Conservation (phyloP, 2,113 vertebrate species). For the Andinoacara biseriatus region DNA sequence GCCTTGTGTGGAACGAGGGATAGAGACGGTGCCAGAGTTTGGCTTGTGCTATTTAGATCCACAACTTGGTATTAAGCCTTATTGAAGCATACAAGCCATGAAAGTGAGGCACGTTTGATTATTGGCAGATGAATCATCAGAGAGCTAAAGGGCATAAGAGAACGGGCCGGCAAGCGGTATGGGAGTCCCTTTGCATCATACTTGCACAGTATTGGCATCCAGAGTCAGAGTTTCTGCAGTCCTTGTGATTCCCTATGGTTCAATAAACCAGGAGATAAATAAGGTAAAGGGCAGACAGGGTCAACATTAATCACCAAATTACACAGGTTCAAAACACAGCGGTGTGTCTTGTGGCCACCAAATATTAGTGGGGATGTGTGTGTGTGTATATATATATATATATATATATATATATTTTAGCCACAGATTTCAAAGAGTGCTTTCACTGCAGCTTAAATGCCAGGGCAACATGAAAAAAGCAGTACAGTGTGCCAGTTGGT, state of each 20-base stretch:
- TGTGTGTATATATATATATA: background rate
- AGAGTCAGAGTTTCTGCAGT: constrained; percentile 45
- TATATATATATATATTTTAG: constrained; percentile 2
- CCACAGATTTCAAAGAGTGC: constrained; percentile 69
- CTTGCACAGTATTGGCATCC: constrained; percentile 12
- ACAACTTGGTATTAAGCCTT: constrained; percentile 68
- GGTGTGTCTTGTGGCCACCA: constrained; percentile 34
- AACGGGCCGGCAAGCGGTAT: constrained; percentile 2
- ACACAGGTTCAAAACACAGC: constrained; percentile 63
- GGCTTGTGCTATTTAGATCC: constrained; percentile 69
- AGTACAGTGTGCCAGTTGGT: constrained; percentile 71
- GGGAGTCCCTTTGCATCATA: constrained; percentile 48
- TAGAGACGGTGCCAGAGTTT: constrained; percentile 42
- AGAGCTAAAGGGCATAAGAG: constrained; percentile 44
- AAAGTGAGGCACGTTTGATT: constrained; percentile 56
- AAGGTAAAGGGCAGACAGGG: constrained; percentile 47
- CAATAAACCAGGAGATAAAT: constrained; percentile 67
- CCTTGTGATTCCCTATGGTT: constrained; percentile 48
- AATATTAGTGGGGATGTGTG: constrained; percentile 45
- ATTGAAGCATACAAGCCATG: constrained; percentile 60
- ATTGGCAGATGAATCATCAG: constrained; percentile 67
- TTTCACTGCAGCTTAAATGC: constrained; percentile 68
- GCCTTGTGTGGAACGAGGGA: constrained; percentile 42
- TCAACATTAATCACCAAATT: constrained; percentile 68
- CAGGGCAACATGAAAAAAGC: constrained; percentile 70